phyloP scores from a whole-genome alignment of 1,140 invertebrate species.

The Drosophila bifasciata region DNA sequence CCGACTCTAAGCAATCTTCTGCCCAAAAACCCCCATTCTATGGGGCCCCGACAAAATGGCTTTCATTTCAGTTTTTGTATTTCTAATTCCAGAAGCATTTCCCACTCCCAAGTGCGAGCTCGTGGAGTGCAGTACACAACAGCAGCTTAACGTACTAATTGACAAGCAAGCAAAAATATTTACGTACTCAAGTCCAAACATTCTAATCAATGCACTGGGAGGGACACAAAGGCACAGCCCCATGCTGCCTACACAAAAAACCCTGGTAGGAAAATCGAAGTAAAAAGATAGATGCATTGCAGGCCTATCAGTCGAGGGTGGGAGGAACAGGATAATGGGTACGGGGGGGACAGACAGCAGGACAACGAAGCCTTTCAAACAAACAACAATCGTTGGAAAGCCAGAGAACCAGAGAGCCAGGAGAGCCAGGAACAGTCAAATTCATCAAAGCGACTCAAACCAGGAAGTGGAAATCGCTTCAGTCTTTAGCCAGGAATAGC shows the following conservation, averaged over 20 bases:
- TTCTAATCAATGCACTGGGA: slow-evolving; percentile 78
- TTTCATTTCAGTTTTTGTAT: slow-evolving; percentile 6
- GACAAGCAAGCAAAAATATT: slow-evolving; percentile 82
- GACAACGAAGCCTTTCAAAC: slow-evolving; percentile 67
- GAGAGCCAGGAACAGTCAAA: slow-evolving; percentile 41
- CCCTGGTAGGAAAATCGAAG: slow-evolving; percentile 26
- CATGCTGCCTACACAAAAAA: slow-evolving; percentile 25
- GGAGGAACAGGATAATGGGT: neutral
- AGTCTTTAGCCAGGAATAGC: neutral
- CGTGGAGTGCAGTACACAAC: slow-evolving; percentile 17
- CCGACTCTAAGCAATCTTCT: too few relatives aligned
- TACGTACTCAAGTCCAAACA: slow-evolving; percentile 81
- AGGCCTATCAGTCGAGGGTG: neutral
- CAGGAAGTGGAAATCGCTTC: slow-evolving; percentile 5
- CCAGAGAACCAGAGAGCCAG: too few relatives aligned
- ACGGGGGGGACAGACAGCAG: slow-evolving; percentile 26
- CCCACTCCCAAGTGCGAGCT: too few relatives aligned
- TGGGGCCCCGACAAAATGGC: slow-evolving; percentile 17
- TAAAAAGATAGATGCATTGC: slow-evolving; percentile 38
- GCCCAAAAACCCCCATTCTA: neutral
- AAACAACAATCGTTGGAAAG: slow-evolving; percentile 61
- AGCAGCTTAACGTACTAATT: slow-evolving; percentile 76
- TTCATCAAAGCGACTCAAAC: slow-evolving; percentile 67
- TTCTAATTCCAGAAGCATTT: slow-evolving; percentile 23
- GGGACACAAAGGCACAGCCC: slow-evolving; percentile 43